Evolutionary conservation across 2,888 invertebrate genomes (phyloP), one percentile per base, ranked within the genome.

Genomic region (Eristalis arbustorum): DNA sequence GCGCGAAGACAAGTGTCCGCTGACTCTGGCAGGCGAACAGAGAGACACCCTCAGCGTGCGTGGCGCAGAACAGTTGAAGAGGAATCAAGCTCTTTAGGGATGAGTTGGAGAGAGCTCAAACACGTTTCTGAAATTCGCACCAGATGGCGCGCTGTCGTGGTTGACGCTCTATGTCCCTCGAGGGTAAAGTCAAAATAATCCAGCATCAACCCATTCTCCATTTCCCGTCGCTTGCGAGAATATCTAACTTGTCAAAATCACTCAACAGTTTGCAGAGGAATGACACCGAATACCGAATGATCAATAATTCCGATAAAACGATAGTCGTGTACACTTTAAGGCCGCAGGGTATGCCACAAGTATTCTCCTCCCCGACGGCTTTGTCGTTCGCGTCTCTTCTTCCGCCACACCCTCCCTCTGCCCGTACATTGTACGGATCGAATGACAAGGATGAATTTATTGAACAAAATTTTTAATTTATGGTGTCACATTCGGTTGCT

Each of bases 401-500:
- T 57, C 23, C 57, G 0, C 10, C 23, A 57, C 57, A 13, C 8
- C 37, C 31, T 34, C 49, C 62, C 67, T 25, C 14, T 63, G 49
- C 72, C 49, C 57, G 25, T 42, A 14, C 34, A 34, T 34, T 34
- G 10, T 34, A 71, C 61, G 56, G 67, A 31, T 22, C 62, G 14
- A 31, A 22, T 59, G 62, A 34, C 61, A 31, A 49, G 31, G 14
- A 61, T 40, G 42, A 69, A 85, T 81, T 80, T 84, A 84, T 81
- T 72, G 73, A 77, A 76, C 28, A 67, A 31, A 64, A 57, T 73
- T 76, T 81, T 25, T 66, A 80, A 85, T 85, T 80, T 81, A 80
- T 80, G 13, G 72, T 72, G 79, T 71, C 40, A 63, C 67, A 71
- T 68, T 69, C 68, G 67, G 72, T 13, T 68, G 25, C 25, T 78